Evolutionary conservation across 2,797 vertebrate genomes (phyloP).

Genomic region (Lepilemur septentrionalis): DNA sequence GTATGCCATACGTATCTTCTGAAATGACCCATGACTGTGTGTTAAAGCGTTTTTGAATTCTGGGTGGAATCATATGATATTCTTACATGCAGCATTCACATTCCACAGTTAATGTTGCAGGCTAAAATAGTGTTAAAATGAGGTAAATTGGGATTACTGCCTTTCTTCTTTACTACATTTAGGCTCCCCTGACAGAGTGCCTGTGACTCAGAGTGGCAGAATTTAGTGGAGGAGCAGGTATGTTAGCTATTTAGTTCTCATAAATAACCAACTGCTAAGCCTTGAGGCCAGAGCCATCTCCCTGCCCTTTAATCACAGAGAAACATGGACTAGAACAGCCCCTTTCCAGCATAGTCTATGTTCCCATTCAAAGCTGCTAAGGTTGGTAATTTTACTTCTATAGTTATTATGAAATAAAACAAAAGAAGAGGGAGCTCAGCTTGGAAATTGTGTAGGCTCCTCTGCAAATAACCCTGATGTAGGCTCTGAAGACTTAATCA

Average conservation of each 20-base stretch:
- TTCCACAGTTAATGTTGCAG: slow-evolving; percentile 36
- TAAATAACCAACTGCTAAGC: slow-evolving; percentile 34
- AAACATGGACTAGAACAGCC: neutral
- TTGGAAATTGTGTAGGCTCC: neutral
- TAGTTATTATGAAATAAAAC: neutral
- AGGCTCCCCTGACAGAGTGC: neutral
- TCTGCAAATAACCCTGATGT: neutral
- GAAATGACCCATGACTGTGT: neutral
- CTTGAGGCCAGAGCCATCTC: neutral
- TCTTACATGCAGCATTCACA: neutral
- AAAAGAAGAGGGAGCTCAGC: neutral
- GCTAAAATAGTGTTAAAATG: slow-evolving; percentile 1
- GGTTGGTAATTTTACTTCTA: neutral
- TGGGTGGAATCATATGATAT: neutral
- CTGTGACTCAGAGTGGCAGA: slow-evolving; percentile 28
- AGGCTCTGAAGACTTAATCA: neutral
- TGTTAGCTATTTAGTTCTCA: slow-evolving; percentile 24
- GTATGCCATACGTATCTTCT: neutral
- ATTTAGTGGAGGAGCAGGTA: slow-evolving; percentile 39
- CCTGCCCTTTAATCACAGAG: neutral
- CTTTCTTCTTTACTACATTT: slow-evolving; percentile 33
- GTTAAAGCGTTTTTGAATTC: slow-evolving; percentile 23
- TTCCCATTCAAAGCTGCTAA: neutral
- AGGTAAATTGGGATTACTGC: slow-evolving; percentile 35
- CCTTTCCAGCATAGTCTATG: neutral